Evolutionary conservation across 2,888 invertebrate species (phyloP), one percentile per base, ranked within the genome.

Genomic region (Oscheius sp.): DNA sequence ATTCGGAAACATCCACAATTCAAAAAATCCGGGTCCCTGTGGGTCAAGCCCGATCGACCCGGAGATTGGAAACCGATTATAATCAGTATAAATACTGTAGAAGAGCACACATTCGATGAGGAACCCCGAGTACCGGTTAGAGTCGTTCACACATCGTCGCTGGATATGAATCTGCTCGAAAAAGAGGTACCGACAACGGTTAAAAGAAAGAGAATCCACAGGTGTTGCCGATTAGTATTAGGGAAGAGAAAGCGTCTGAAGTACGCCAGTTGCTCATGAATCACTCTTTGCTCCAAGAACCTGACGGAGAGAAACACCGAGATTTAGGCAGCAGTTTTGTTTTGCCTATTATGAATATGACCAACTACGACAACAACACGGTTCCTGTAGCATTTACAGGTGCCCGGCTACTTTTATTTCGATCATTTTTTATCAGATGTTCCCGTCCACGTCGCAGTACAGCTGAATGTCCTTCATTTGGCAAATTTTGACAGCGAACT

Each of bases 261-360:
- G 52, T 52, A 2, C 49, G 66, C 13, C n/a, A 16, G 25, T 52
- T n/a, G 27, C 66, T 66, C 2, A 29, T 35, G 7, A 66, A 66
- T 52, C 52, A 49, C 27, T 46, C 49, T 5, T 52, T 66, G 12
- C 52, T 66, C n/a, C 29, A 66, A n/a, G 52, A 66, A 35, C 52
- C 66, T 1, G 66, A 66, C 29, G 52, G 66, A 12, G 52, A 66
- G n/a, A 49, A 52, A 3, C 66, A 66, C 29, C 45, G 64, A 52
- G 87, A 86, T 71, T 77, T 81, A 58, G 86, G 86, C 45, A 85
- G 84, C 58, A 88, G 86, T 43, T 87, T 82, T 73, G 76, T 88
- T 9, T 72, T 85, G 25, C 87, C 88, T 0, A 77, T 88, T 1
- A 72, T 88, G 21, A 81, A 82, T 45, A 75, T 80, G 27, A 78